These are phyloP conservation scores for Eriocheir sinensis DNA, from an alignment of 1,140 invertebrate species.

Conservation along the genomic window DNA sequence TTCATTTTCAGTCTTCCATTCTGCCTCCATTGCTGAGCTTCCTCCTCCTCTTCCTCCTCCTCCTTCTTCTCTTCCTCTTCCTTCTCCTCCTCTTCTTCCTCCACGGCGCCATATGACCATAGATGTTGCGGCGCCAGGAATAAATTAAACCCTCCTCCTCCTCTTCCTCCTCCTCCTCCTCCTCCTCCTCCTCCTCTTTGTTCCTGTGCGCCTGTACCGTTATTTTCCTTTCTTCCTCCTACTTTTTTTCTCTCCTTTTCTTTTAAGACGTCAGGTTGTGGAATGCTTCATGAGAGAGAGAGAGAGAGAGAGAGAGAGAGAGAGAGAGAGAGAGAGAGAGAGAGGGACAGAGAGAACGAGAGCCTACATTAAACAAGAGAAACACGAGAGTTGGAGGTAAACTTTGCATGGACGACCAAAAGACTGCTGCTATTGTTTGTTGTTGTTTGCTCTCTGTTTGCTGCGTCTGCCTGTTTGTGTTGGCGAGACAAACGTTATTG, in stretches of 20 bases:
- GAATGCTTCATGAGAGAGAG: neutral
- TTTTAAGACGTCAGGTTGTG: neutral
- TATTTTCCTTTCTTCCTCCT: neutral
- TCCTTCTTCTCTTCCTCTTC: neutral
- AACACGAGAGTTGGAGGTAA: too few relatives aligned
- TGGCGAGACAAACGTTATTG: too few relatives aligned
- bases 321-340: slow-evolving; percentile 22
- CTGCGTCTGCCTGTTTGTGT: too few relatives aligned
- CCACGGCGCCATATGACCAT: too few relatives aligned
- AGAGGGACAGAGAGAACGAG: neutral
- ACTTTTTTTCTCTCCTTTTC: too few relatives aligned
- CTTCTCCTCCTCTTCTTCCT: too few relatives aligned
- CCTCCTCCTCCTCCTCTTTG: neutral
- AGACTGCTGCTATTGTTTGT: too few relatives aligned
- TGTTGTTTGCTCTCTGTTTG: too few relatives aligned
- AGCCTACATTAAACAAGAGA: neutral
- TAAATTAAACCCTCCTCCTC: too few relatives aligned
- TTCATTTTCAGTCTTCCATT: too few relatives aligned
- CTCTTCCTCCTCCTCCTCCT: neutral
- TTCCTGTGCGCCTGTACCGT: neutral
- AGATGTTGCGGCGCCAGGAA: too few relatives aligned
- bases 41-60: slow-evolving; percentile 31
- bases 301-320: slow-evolving; percentile 22
- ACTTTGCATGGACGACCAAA: too few relatives aligned
- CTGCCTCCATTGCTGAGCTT: neutral